A percentile compares a stretch with the other conserved stretches of the same genome.
phyloP scores from a whole-genome alignment of 2,888 invertebrate species.

The Nebria brevicollis region DNA sequence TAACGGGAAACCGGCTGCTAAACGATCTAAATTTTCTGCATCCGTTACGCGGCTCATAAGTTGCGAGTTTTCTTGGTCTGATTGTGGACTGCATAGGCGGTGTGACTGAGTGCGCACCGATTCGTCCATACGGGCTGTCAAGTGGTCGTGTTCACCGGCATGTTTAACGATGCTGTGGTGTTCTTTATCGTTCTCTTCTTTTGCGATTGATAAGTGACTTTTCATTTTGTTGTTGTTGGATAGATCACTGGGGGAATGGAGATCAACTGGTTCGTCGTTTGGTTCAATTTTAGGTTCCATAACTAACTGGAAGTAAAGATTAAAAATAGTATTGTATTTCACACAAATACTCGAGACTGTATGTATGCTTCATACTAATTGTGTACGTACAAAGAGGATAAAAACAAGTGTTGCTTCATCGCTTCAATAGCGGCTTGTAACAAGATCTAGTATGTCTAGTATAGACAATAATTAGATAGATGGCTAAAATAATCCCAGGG shows the following conservation, averaged over 20 bases:
- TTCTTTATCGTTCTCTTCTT: slow-evolving; percentile 65
- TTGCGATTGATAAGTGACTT: slow-evolving; percentile 64
- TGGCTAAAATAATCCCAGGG: no score
- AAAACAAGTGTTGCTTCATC: no score
- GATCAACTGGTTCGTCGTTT: slow-evolving; percentile 59
- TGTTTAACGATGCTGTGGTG: slow-evolving; percentile 55
- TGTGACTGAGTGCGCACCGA: slow-evolving; percentile 59
- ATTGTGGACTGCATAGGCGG: slow-evolving; percentile 52
- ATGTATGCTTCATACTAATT: no score
- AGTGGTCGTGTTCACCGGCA: slow-evolving; percentile 56
- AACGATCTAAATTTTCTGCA: slow-evolving; percentile 60
- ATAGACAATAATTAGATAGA: no score
- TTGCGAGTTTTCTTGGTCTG: slow-evolving; percentile 42
- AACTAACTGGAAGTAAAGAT: slow-evolving; percentile 29
- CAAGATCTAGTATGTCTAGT: no score
- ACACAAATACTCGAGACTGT: no score
- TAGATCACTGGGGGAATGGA: slow-evolving; percentile 65
- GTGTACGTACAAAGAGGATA: no score
- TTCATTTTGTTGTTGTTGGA: slow-evolving; percentile 67
- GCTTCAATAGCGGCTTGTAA: no score
- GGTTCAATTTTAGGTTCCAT: slow-evolving; percentile 55
- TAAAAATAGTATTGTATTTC: background rate
- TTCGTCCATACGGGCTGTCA: slow-evolving; percentile 59
- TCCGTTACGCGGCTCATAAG: slow-evolving; percentile 52
- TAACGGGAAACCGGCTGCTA: slow-evolving; percentile 74